These are phyloP conservation scores for Miltochrista miniata DNA, from an alignment of 2,888 invertebrate species.

Conservation along the genomic window DNA sequence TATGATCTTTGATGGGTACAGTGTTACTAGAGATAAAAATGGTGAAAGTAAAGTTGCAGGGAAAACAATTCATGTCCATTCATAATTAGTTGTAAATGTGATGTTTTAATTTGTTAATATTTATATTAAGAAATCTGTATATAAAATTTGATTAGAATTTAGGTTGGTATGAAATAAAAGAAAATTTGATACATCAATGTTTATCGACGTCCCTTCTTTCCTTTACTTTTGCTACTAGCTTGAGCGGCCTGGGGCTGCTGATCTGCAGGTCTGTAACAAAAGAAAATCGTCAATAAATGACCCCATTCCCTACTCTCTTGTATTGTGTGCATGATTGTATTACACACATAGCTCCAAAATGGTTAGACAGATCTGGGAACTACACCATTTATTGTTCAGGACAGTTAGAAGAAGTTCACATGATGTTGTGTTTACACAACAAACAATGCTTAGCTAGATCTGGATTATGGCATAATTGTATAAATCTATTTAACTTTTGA, in stretches of 20 bases:
- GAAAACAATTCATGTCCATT: constrained; percentile 61
- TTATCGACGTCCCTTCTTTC: constrained; percentile 79
- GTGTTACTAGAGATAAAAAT: constrained; percentile 71
- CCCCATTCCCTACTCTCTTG: too few relatives aligned
- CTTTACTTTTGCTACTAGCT: constrained; percentile 67
- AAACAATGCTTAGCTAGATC: too few relatives aligned
- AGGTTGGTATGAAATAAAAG: constrained; percentile 30
- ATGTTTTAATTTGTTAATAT: constrained; percentile 1
- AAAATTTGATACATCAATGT: constrained; percentile 22
- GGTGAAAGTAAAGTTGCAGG: constrained; percentile 67
- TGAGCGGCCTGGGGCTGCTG: constrained; percentile 71
- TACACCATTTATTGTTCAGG: too few relatives aligned
- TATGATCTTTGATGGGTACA: constrained; percentile 75
- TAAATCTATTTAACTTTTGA: too few relatives aligned
- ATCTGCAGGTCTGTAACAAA: constrained; percentile 70
- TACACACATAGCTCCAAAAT: too few relatives aligned
- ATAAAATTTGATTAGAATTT: constrained; percentile 20
- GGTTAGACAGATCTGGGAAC: too few relatives aligned
- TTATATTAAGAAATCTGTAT: constrained; percentile 6
- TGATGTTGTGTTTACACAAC: too few relatives aligned
- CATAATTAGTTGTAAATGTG: constrained; percentile 27
- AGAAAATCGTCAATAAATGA: background rate
- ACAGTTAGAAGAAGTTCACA: too few relatives aligned
- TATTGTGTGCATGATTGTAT: too few relatives aligned
- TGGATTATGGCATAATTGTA: too few relatives aligned